Evolutionary conservation across 1,140 invertebrate genomes (phyloP), one percentile per base, ranked within the genome.

Genomic region (Drosophila fuyamai): DNA sequence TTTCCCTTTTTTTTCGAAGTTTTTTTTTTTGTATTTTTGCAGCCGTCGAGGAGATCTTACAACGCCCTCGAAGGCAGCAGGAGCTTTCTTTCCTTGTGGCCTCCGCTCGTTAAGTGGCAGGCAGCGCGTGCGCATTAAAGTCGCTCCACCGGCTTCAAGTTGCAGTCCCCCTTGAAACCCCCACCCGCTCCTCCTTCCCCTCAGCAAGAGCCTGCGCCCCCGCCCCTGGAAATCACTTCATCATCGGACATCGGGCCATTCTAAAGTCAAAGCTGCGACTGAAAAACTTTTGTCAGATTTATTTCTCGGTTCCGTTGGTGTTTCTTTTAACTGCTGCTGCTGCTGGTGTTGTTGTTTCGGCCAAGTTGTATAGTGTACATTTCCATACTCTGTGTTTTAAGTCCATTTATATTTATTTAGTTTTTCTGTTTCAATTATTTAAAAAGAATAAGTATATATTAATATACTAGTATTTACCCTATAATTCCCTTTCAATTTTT

Each of bases 101-200:
- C 76, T 59, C 61, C 70, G 80, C 81, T 88, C 79, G 83, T 88
- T 89, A 89, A 89, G 84, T 89, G 84, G 80, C 85, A 84, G 81
- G 55, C 80, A 89, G 84, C 84, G 84, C 84, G 84, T 89, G 84
- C 84, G 85, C 85, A 78, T 86, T 86, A 70, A 88, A 71, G 73
- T 80, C 56, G 70, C 76, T 72, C 50, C 61, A 67, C 36, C 55
- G 58, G 54, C 68, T 47, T 57, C 38, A 35, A 62, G 62, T 65
- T 65, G 51, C 60, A 32, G 8, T 23, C 18, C 36, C 56, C 40
- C 41, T 18, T 32, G 2, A 32, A 0, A 7, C 38, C 47, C 40
- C 38, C 50, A 36, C 47, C n/a, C 23, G n/a, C 36, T 8, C 23
- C 16, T 12, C 6, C 3, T 6, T 2, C 0, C 41, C 38, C 38